phyloP scores from a whole-genome alignment of 35 echinoderm and acorn worm species.

The Amphiura filiformis region DNA sequence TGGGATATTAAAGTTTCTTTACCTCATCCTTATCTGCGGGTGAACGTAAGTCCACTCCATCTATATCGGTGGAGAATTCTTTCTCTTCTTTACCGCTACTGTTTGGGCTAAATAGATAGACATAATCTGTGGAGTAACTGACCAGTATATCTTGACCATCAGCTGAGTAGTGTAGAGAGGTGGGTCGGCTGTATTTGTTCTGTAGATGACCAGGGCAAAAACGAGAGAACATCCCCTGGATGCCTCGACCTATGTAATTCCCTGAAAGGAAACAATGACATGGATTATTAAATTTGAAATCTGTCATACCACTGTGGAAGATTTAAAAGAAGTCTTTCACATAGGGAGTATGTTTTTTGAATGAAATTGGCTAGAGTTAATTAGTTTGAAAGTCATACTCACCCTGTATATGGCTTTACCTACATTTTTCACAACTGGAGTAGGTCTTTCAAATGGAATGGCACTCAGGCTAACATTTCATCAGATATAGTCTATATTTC shows the following conservation, averaged over 20 bases:
- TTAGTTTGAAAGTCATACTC: too few species aligned
- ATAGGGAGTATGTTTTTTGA: too few species aligned
- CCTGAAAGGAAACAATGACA: background rate
- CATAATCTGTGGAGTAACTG: slow-evolving; percentile 96
- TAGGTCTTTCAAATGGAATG: too few species aligned
- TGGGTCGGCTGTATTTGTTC: slow-evolving; percentile 92
- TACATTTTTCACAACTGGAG: too few species aligned
- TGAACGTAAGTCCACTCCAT: background rate
- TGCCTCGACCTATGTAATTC: slow-evolving; percentile 78
- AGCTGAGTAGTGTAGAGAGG: slow-evolving; percentile 77
- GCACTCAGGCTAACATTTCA: too few species aligned
- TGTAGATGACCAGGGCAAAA: slow-evolving; percentile 83
- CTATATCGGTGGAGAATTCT: background rate
- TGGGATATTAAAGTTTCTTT: too few species aligned
- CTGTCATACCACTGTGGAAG: background rate
- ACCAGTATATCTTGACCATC: slow-evolving; percentile 82
- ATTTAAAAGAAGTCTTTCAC: too few species aligned
- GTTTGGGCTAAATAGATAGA: slow-evolving; percentile 73
- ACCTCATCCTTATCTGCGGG: slow-evolving; percentile 16
- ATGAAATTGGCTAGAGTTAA: too few species aligned
- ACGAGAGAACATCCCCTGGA: slow-evolving; percentile 89
- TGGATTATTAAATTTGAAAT: background rate
- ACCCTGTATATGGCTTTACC: too few species aligned
- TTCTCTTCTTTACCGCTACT: slow-evolving; percentile 3
- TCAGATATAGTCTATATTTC: too few species aligned